Evolutionary conservation across 2,113 vertebrate genomes (phyloP).

Genomic region (Notarius quadriscutis): DNA sequence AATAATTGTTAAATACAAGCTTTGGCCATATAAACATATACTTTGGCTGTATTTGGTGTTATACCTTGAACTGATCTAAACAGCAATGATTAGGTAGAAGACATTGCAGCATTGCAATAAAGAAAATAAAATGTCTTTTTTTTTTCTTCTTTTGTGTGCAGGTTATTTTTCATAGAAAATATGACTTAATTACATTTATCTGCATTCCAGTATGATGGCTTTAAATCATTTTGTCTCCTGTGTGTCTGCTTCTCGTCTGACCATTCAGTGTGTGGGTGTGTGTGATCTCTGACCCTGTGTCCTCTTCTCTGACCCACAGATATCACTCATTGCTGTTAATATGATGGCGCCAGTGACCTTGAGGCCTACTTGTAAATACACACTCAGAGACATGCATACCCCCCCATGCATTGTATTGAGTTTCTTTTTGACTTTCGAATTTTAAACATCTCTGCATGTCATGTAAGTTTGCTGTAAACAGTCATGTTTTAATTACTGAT

Average conservation of each 20-base stretch:
- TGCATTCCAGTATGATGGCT: conserved; percentile 18
- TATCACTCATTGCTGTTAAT: conserved; percentile 33
- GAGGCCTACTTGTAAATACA: conserved; percentile 30
- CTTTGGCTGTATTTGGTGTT: too few relatives aligned
- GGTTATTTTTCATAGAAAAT: not conserved
- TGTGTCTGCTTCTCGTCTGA: conserved; percentile 26
- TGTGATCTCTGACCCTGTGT: conserved; percentile 20
- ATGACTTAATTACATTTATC: not conserved
- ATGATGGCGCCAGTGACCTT: conserved; percentile 30
- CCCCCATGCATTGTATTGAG: not conserved
- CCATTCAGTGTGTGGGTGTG: not conserved
- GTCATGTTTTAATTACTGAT: not conserved
- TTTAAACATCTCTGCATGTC: not conserved
- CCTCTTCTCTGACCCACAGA: conserved; percentile 29
- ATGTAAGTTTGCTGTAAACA: not conserved
- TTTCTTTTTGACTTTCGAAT: not conserved
- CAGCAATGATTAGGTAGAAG: not conserved
- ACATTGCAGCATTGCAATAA: not conserved
- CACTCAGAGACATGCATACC: not conserved
- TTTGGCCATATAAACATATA: not conserved
- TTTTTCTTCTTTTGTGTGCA: not conserved
- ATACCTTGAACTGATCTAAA: not conserved
- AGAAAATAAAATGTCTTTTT: not conserved
- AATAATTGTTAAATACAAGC: too few relatives aligned
- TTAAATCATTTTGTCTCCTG: conserved; percentile 18